These are phyloP conservation scores for Acridotheres tristis DNA, from an alignment of 2,797 vertebrate genomes.

Conservation along the genomic window DNA sequence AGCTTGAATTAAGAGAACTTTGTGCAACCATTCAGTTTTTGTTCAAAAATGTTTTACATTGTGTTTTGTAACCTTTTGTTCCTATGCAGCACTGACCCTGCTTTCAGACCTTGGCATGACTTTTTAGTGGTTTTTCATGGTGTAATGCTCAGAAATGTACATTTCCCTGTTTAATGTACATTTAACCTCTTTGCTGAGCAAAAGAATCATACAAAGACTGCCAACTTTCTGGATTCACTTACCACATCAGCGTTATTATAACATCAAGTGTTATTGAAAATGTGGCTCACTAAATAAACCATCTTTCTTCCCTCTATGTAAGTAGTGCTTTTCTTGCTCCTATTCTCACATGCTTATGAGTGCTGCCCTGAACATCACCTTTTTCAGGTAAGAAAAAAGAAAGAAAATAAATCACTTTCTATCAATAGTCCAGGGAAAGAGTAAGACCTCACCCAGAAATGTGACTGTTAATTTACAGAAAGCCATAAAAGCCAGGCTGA, in stretches of 20 bases:
- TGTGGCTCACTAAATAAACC: not conserved
- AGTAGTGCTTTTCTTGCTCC: not conserved
- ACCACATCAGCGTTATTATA: not conserved
- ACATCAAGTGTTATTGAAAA: not conserved
- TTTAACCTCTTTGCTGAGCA: not conserved
- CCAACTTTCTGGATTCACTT: constrained; percentile 26
- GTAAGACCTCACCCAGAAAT: constrained; percentile 66
- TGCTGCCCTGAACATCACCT: not conserved
- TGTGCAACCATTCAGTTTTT: not conserved
- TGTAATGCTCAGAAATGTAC: not conserved
- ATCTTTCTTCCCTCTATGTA: not conserved
- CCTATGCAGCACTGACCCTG: rapidly evolving
- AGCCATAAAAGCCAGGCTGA: constrained; percentile 63
- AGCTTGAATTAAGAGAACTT: not conserved
- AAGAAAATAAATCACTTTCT: constrained; percentile 59
- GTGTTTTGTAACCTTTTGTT: not conserved
- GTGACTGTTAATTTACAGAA: constrained; percentile 62
- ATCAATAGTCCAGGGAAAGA: constrained; percentile 49
- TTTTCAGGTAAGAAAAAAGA: constrained; percentile 57
- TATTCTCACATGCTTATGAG: not conserved
- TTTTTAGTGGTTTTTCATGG: not conserved
- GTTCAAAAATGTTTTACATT: not conserved
- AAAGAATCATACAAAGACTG: not conserved
- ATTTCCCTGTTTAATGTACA: not conserved
- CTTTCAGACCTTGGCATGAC: not conserved